Evolutionary conservation across 2,888 invertebrate species (phyloP).

Genomic region (Tribolium freemani): DNA sequence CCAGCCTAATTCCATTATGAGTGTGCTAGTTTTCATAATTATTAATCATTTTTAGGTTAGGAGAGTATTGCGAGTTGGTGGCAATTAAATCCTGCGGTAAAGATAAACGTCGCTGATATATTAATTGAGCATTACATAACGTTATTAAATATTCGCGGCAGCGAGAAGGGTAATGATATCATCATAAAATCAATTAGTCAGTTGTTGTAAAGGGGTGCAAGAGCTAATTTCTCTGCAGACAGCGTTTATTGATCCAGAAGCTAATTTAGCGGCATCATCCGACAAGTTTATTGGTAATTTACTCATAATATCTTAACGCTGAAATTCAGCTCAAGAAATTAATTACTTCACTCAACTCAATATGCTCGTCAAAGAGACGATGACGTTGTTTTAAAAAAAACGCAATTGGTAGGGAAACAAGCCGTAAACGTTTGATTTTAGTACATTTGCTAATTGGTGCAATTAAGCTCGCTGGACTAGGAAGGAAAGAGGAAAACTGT

Average conservation of each 20-base stretch:
- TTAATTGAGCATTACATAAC: constrained; percentile 33
- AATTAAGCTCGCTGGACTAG: constrained; percentile 42
- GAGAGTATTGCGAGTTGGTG: too few relatives aligned
- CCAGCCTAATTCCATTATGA: too few relatives aligned
- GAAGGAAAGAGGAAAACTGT: constrained; percentile 32
- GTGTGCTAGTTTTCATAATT: neutral
- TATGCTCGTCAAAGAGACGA: constrained; percentile 54
- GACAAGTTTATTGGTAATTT: constrained; percentile 55
- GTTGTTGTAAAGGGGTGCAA: constrained; percentile 54
- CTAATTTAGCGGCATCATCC: constrained; percentile 58
- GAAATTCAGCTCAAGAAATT: constrained; percentile 45
- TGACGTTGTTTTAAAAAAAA: constrained; percentile 39
- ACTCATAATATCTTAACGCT: constrained; percentile 51
- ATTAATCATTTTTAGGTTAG: neutral
- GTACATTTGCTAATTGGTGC: constrained; percentile 45
- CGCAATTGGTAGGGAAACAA: constrained; percentile 41
- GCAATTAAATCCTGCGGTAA: constrained; percentile 19
- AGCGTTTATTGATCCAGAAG: constrained; percentile 55
- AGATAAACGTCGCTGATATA: constrained; percentile 21
- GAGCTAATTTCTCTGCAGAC: constrained; percentile 56
- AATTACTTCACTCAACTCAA: constrained; percentile 49
- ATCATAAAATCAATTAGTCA: constrained; percentile 57
- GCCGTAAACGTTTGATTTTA: constrained; percentile 46
- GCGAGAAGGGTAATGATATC: constrained; percentile 48
- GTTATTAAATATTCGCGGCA: constrained; percentile 36